Evolutionary conservation across 1,140 invertebrate species (phyloP).

Genomic region (Cherax quadricarinatus): DNA sequence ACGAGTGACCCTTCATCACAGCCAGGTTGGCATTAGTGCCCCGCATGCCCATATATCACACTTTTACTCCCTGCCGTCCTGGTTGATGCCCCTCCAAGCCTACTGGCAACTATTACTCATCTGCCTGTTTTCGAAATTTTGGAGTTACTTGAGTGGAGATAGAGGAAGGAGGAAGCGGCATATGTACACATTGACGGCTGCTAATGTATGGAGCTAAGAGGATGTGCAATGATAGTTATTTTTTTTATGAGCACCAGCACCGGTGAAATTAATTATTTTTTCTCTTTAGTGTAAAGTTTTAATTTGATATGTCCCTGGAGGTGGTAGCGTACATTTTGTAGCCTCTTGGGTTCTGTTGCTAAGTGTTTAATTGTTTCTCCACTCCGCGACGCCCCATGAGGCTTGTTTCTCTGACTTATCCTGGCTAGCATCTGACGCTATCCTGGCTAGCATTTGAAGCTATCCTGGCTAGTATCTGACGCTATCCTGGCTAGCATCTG

Average conservation of each 20-base stretch:
- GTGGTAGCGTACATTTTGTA: constrained; percentile 58
- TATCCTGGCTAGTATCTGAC: no score
- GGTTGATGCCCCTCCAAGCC: background rate
- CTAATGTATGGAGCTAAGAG: constrained; percentile 45
- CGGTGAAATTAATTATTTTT: constrained; percentile 13
- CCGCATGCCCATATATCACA: background rate
- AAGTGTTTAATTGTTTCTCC: constrained; percentile 56
- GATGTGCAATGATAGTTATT: background rate
- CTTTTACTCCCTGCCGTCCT: background rate
- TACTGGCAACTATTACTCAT: constrained; percentile 60
- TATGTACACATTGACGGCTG: constrained; percentile 50
- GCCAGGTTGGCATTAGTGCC: background rate
- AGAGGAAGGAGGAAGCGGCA: constrained; percentile 61
- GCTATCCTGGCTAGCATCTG: no score
- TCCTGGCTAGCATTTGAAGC: no score
- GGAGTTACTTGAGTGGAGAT: constrained; percentile 60
- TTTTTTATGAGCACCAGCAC: background rate
- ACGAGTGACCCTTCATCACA: background rate
- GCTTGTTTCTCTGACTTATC: background rate
- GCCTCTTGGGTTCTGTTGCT: constrained; percentile 19
- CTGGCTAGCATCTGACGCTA: no score
- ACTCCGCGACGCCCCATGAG: background rate
- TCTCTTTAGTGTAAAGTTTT: constrained; percentile 50
- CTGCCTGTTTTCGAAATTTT: constrained; percentile 63
- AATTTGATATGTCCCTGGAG: constrained; percentile 49